Evolutionary conservation across 2,113 vertebrate species (phyloP).

Genomic region (Pygoscelis antarcticus): DNA sequence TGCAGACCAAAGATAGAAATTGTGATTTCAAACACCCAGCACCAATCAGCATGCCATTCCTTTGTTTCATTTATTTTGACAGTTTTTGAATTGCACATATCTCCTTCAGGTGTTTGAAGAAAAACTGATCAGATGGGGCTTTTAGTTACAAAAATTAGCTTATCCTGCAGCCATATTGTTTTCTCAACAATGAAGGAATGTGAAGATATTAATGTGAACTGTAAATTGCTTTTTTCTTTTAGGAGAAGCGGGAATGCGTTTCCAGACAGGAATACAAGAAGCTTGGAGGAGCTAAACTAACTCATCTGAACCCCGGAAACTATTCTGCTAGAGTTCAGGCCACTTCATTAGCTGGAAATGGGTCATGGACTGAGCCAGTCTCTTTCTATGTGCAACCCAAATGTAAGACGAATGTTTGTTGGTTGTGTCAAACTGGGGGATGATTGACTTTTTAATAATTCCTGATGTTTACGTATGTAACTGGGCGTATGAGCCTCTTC

Average conservation of each 20-base stretch:
- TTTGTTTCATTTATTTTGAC: background rate
- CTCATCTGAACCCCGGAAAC: constrained; percentile 88
- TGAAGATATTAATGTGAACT: background rate
- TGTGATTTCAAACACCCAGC: background rate
- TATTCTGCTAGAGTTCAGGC: constrained; percentile 91
- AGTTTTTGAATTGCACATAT: background rate
- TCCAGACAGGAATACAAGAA: constrained; percentile 90
- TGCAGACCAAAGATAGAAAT: background rate
- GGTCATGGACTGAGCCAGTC: constrained; percentile 93
- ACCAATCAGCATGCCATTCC: background rate
- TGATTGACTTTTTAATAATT: background rate
- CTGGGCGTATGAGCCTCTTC: background rate
- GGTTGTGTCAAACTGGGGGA: background rate
- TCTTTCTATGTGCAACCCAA: constrained; percentile 91
- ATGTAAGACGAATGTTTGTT: constrained; percentile 77
- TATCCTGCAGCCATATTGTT: background rate
- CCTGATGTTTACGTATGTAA: background rate
- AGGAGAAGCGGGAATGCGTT: constrained; percentile 91
- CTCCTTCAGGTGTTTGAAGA: background rate
- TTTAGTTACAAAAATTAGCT: background rate
- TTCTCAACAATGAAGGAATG: background rate
- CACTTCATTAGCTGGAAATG: constrained; percentile 92
- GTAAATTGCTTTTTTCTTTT: background rate
- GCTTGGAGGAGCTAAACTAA: constrained; percentile 85
- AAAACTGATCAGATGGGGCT: background rate